Percentiles rank a stretch among this genome's conserved stretches.
These are phyloP conservation scores for Rhamnusium bicolor DNA, from an alignment of 2,888 invertebrate species.

Conservation along the genomic window DNA sequence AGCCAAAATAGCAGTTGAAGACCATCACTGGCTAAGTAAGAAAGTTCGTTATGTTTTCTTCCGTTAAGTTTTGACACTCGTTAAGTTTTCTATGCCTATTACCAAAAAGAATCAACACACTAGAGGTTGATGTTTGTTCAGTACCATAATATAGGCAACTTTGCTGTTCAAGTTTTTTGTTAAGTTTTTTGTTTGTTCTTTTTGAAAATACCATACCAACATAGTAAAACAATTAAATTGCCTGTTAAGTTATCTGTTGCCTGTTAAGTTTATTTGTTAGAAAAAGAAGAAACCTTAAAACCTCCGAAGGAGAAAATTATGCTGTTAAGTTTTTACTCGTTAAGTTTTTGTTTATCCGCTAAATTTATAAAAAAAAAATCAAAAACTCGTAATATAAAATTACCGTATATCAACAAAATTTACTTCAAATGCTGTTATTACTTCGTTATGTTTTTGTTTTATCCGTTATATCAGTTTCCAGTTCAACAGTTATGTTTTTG, in stretches of 20 bases:
- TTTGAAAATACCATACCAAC: background rate
- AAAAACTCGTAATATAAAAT: background rate
- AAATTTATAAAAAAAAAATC: too few relatives aligned
- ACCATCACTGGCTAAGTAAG: background rate
- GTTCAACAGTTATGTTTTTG: background rate
- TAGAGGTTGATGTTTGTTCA: background rate
- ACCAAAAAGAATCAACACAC: background rate
- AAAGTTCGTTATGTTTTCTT: background rate
- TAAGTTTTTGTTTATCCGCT: background rate
- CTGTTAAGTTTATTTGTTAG: background rate
- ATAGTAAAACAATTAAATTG: background rate
- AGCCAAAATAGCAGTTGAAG: constrained; percentile 13
- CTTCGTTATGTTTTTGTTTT: background rate
- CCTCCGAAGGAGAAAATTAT: background rate
- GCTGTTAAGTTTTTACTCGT: background rate
- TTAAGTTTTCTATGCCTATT: background rate
- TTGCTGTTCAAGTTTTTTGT: background rate
- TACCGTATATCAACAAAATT: background rate
- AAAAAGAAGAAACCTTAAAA: background rate
- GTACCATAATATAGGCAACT: background rate
- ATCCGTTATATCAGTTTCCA: background rate
- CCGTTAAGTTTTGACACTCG: background rate
- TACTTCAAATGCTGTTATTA: background rate
- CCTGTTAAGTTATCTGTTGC: constrained; percentile 8
- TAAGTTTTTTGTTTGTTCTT: background rate